Base-by-base conservation (phyloP, 2,797 vertebrate genomes). In the Rhabdomys pumilio region DNA sequence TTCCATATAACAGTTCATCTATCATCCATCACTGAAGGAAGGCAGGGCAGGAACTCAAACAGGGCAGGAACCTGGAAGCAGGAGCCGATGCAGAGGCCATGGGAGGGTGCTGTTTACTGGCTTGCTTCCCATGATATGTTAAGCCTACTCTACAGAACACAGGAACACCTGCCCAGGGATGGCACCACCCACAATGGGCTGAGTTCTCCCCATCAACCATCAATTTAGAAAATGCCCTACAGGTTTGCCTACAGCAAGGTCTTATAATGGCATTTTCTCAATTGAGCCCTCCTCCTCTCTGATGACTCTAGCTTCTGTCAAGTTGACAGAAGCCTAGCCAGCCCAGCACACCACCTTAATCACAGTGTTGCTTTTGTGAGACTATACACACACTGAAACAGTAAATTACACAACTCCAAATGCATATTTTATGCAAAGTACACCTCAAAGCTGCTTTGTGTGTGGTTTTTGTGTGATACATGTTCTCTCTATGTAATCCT, bases 401-500 rank as follows among this genome's bases (percentile, higher is more conserved):
- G 44, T 93, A 82, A 91, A 26, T 59, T 61, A 89, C 22, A 79
- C 6, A 22, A 75, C 41, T 88, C 77, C 63, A 67, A 92, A 61
- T 69, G 59, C 12, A 2, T 69, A 57, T 8, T 73, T 73, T 50
- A 82, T 86, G 0, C 38, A 59, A 82, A 47, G 73, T 85, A 59
- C 19, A 88, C 34, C 47, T 86, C 34, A 4, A 83, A 89, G 57
- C 65, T 80, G 5, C 22, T 47, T 6, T 47, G 44, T 31, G 26
- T 31, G 14, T 72, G 69, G 10, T 72, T 72, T 20, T 77, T 47
- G 44, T 50, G 31, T 77, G 29, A 77, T 15, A 77, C 26, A 50
- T 29, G 75, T 47, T 77, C 44, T 50, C 13, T 77, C 44, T 31
- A 9, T 77, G 26, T 31, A 13, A 14, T 14, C 41, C 41, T 44